These are phyloP conservation scores for Cariama cristata DNA, from an alignment of 2,113 vertebrate genomes.

Conservation along the genomic window DNA sequence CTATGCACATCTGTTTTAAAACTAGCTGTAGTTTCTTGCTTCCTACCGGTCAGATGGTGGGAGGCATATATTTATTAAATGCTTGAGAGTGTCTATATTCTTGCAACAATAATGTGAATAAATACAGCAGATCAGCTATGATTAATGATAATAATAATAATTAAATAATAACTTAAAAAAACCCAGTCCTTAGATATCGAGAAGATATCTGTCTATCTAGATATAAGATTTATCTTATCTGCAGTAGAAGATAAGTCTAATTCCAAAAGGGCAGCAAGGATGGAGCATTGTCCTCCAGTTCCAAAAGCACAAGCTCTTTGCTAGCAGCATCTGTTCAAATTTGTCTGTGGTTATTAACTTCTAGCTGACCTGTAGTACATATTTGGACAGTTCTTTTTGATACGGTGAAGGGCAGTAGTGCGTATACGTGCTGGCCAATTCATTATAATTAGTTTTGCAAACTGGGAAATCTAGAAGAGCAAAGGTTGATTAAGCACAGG, in stretches of 20 bases:
- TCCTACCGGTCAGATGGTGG: background rate
- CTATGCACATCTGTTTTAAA: background rate
- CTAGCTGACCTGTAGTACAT: background rate
- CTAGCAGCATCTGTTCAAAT: background rate
- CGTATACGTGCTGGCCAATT: background rate
- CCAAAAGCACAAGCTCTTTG: background rate
- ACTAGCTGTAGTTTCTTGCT: background rate
- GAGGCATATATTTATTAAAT: background rate
- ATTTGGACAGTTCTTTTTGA: background rate
- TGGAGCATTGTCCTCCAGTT: background rate
- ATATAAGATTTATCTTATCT: background rate
- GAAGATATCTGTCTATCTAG: background rate
- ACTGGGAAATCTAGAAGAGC: slow-evolving; percentile 28
- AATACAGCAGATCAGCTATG: background rate
- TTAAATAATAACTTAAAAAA: background rate
- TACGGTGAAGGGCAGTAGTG: background rate
- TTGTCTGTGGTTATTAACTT: background rate
- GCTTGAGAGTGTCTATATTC: background rate
- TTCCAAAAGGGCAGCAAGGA: background rate
- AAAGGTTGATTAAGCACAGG: slow-evolving; percentile 30
- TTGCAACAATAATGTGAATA: background rate
- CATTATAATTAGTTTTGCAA: slow-evolving; percentile 34
- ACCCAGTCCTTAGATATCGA: background rate
- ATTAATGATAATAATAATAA: background rate
- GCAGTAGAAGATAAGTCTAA: background rate